Evolutionary conservation across 1,140 invertebrate genomes (phyloP).

Genomic region (Cephus cinctus): DNA sequence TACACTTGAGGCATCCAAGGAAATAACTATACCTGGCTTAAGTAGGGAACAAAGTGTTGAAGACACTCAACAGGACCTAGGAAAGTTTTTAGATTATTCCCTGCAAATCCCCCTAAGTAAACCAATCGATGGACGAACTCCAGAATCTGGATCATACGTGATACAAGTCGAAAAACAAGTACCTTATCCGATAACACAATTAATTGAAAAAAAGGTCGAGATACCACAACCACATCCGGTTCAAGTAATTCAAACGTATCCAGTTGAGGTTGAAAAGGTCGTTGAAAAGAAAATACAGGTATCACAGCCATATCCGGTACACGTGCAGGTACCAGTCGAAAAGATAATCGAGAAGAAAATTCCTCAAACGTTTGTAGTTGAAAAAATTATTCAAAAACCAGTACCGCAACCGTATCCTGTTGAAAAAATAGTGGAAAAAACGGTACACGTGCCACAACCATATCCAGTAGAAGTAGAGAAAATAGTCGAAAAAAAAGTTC

Average conservation of each 20-base stretch:
- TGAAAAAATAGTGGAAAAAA: constrained; percentile 49
- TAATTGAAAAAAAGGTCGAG: too few species aligned
- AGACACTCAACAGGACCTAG: too few species aligned
- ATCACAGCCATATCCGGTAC: constrained; percentile 30
- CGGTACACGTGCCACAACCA: constrained; percentile 29
- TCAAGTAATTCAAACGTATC: constrained; percentile 41
- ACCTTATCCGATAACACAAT: too few species aligned
- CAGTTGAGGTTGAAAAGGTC: constrained; percentile 34
- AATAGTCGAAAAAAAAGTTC: constrained; percentile 39
- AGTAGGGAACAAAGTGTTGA: too few species aligned
- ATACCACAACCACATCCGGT: constrained; percentile 52
- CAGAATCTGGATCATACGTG: neutral
- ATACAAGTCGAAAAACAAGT: too few species aligned
- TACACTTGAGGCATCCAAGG: neutral
- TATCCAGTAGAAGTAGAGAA: constrained; percentile 40
- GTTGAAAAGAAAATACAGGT: constrained; percentile 33
- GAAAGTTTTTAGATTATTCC: too few species aligned
- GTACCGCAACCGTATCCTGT: constrained; percentile 51
- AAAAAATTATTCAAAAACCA: constrained; percentile 58
- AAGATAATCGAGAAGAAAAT: constrained; percentile 55
- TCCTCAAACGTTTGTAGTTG: constrained; percentile 54
- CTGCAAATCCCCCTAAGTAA: too few species aligned
- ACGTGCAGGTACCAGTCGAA: constrained; percentile 27
- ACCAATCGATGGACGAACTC: too few species aligned
- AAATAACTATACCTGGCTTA: neutral